A percentile compares a stretch with the other conserved stretches of the same genome.
Evolutionary conservation across 2,113 vertebrate genomes (phyloP).

Genomic region (Cyprinodon tularosa): DNA sequence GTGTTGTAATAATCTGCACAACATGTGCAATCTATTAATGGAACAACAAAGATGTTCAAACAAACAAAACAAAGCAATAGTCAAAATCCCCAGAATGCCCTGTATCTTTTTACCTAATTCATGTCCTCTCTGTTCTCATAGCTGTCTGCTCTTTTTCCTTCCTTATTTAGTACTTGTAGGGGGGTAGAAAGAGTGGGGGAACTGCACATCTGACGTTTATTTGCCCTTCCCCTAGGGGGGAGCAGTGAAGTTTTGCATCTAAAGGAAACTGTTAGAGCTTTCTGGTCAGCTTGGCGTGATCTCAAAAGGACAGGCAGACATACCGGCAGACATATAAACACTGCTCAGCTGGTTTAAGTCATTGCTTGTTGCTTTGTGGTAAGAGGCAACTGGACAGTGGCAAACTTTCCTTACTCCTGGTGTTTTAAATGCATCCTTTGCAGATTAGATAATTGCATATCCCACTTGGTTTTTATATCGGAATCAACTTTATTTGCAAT

Average conservation of each 20-base stretch:
- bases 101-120: constrained; percentile 43
- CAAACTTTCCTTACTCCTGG: constrained; percentile 35
- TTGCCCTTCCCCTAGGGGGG: constrained; percentile 79
- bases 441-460: constrained; percentile 13
- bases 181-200: constrained; percentile 15
- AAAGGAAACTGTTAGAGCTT: constrained; percentile 83
- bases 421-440: not conserved
- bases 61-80: constrained; percentile 33
- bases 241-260: constrained; percentile 79
- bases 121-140: constrained; percentile 42
- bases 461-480: constrained; percentile 8
- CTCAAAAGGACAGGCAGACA: constrained; percentile 79
- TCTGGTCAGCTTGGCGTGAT: constrained; percentile 78
- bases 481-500: too few relatives aligned
- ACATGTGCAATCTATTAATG: constrained; percentile 62
- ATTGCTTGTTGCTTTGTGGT: not conserved
- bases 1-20: constrained; percentile 52
- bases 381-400: constrained; percentile 35
- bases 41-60: constrained; percentile 62
- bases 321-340: constrained; percentile 16
- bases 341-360: constrained; percentile 45
- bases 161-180: constrained; percentile 47
- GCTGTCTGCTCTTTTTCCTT: constrained; percentile 51
- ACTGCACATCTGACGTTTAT: constrained; percentile 87
- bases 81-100: constrained; percentile 31